Conservation (phyloP, 2,888 invertebrate species). For the Nomada lathburiana region DNA sequence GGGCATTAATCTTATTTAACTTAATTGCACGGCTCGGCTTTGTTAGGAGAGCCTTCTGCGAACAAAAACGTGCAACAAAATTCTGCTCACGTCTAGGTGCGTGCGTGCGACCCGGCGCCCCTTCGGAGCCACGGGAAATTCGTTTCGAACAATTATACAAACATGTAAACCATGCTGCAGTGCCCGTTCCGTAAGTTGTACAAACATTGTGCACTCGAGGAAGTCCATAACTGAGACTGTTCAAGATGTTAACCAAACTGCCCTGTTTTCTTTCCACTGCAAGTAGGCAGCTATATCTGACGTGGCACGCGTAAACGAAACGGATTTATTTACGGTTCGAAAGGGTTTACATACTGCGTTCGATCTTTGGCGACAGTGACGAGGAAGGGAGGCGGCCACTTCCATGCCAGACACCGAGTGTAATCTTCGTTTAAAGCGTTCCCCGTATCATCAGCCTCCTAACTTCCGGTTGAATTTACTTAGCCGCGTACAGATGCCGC, state of each 20-base stretch:
- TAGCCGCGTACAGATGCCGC: constrained; percentile 2
- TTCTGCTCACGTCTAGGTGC: constrained; percentile 4
- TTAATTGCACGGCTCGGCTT: constrained; percentile 51
- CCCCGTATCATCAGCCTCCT: constrained; percentile 45
- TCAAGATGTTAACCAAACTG: constrained; percentile 50
- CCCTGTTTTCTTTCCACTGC: constrained; percentile 53
- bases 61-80: constrained; percentile 35
- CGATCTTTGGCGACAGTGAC: constrained; percentile 60
- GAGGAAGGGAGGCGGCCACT: constrained; percentile 46
- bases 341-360: constrained; percentile 59
- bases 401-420: constrained; percentile 49
- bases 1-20: constrained; percentile 58
- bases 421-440: constrained; percentile 53
- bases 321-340: constrained; percentile 66
- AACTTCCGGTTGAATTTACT: constrained; percentile 64
- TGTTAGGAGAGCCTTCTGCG: constrained; percentile 33
- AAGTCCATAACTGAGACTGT: constrained; percentile 30
- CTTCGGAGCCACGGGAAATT: not conserved
- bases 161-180: not conserved
- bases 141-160: not conserved
- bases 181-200: not conserved
- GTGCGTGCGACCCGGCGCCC: not conserved
- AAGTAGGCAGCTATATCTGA: constrained; percentile 52
- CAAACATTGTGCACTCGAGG: constrained; percentile 1
- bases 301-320: constrained; percentile 52